These are phyloP conservation scores for Drosophila neonasuta DNA, from an alignment of 2,888 invertebrate genomes.

Conservation along the genomic window DNA sequence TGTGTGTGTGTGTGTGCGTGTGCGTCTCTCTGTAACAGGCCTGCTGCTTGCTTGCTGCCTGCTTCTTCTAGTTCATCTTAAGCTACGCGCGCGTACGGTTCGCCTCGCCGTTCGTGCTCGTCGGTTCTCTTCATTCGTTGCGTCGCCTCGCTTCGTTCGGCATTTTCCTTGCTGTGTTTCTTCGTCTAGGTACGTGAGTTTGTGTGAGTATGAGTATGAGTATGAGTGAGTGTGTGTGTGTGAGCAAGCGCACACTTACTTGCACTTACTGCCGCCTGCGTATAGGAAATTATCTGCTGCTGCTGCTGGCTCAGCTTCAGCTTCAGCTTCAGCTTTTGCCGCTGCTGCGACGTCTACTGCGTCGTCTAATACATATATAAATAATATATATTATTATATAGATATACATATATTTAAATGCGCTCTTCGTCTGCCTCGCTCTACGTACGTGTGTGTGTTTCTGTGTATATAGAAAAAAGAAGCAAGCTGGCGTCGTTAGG, in stretches of 20 bases:
- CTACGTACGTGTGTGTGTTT: conserved; percentile 21
- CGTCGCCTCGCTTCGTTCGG: conserved; percentile 58
- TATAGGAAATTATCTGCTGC: conserved; percentile 77
- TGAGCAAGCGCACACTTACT: conserved; percentile 77
- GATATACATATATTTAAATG: conserved; percentile 73
- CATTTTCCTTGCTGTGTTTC: conserved; percentile 59
- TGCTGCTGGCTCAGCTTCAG: conserved; percentile 6
- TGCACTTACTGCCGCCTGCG: conserved; percentile 71
- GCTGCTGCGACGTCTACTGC: conserved; percentile 56
- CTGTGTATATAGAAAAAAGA: conserved; percentile 48
- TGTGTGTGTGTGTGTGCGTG: conserved; percentile 22
- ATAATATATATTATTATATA: conserved; percentile 78
- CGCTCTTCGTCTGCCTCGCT: conserved; percentile 35
- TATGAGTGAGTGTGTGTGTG: conserved; percentile 44
- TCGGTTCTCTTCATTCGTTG: conserved; percentile 49
- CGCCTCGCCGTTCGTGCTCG: conserved; percentile 61
- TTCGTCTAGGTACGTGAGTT: conserved; percentile 65
- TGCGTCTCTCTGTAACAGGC: conserved; percentile 55
- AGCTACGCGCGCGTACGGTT: conserved; percentile 77
- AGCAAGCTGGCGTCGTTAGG: conserved; percentile 44
- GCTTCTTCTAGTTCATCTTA: conserved; percentile 80
- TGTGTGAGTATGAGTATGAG: conserved; percentile 26
- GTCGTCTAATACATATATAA: conserved; percentile 76
- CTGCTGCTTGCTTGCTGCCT: conserved; percentile 69
- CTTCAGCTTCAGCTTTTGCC: conserved; percentile 10